Conservation (phyloP, 2,888 invertebrate species). For the Serrognathus titanus region DNA sequence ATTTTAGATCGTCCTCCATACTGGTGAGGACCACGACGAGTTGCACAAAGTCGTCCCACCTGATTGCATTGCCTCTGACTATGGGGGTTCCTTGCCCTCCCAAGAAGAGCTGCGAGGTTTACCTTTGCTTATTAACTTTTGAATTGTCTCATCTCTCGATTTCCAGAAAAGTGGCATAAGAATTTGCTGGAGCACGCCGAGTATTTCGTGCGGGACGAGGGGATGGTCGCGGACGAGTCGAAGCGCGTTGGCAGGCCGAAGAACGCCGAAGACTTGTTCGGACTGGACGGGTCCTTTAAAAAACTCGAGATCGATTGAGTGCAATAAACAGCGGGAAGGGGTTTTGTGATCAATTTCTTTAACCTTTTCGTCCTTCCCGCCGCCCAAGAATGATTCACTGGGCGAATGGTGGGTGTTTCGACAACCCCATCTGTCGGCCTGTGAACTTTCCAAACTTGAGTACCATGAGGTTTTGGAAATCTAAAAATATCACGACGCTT, state of each 20-base stretch:
- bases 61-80: constrained; percentile 59
- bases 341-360: neutral
- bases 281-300: constrained; percentile 71
- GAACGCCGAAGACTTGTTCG: constrained; percentile 57
- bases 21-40: constrained; percentile 14
- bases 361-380: neutral
- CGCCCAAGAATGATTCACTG: no score
- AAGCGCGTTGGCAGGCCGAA: constrained; percentile 61
- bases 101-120: constrained; percentile 5
- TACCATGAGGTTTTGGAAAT: no score
- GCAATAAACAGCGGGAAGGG: no score
- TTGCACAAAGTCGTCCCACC: constrained; percentile 48
- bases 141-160: neutral
- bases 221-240: constrained; percentile 55
- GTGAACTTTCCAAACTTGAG: no score
- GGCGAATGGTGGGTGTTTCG: no score
- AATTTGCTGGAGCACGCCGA: constrained; percentile 37
- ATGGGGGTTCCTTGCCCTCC: constrained; percentile 50
- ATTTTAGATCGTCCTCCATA: constrained; percentile 30
- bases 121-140: no score
- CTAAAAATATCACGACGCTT: no score
- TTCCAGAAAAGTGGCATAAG: constrained; percentile 25
- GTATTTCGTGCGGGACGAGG: constrained; percentile 51
- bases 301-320: constrained; percentile 64
- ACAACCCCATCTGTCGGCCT: no score